A percentile compares a stretch with the other conserved stretches of the same genome.
These are phyloP conservation scores for Bambusicola thoracicus DNA, from an alignment of 2,113 vertebrate genomes.

Conservation along the genomic window DNA sequence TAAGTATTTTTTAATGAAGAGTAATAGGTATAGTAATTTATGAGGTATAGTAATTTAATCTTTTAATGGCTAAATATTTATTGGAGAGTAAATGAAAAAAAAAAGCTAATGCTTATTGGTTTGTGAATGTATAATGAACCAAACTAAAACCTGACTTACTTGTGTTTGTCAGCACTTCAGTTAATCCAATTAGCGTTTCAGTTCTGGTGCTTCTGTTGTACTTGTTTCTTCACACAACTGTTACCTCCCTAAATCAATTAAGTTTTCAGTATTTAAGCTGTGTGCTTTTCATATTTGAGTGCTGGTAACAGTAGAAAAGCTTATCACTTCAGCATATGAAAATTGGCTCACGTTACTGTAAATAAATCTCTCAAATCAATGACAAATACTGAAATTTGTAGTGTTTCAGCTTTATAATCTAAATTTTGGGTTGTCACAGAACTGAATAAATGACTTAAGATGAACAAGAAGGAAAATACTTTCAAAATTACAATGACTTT, in stretches of 20 bases:
- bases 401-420: background rate
- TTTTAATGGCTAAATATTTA: background rate
- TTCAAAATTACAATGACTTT: background rate
- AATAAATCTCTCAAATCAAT: background rate
- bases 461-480: background rate
- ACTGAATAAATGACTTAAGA: background rate
- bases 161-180: background rate
- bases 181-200: background rate
- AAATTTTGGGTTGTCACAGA: background rate
- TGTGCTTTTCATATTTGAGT: background rate
- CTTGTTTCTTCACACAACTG: background rate
- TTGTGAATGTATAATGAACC: background rate
- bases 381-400: background rate
- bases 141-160: background rate
- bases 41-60: background rate
- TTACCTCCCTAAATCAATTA: background rate
- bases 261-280: background rate
- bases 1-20: conserved; percentile 64
- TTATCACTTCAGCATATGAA: background rate
- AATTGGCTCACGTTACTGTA: background rate
- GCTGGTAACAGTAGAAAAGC: background rate
- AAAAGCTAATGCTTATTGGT: background rate
- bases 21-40: background rate
- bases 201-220: background rate
- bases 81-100: background rate